Evolutionary conservation across 2,797 vertebrate species (phyloP).

Genomic region (Ctenopoma multispine): DNA sequence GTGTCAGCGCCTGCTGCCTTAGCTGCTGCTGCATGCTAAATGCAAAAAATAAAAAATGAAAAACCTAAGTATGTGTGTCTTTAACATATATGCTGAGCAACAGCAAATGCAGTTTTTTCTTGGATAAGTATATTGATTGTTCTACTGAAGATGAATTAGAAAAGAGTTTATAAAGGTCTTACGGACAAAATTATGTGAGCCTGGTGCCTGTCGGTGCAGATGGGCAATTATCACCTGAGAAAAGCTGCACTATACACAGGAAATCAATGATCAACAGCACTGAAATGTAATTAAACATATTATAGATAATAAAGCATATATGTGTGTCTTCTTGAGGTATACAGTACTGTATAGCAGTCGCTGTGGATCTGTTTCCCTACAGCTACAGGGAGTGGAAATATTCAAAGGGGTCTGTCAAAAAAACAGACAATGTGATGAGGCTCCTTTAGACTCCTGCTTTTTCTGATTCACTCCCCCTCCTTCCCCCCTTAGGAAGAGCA

Average conservation of each 20-base stretch:
- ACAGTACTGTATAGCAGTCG: neutral
- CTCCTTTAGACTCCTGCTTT: neutral
- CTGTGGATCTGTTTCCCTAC: neutral
- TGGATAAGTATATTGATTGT: constrained; percentile 36
- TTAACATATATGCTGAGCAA: constrained; percentile 7
- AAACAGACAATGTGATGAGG: constrained; percentile 5
- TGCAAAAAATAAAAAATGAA: constrained; percentile 6
- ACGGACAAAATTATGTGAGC: constrained; percentile 28
- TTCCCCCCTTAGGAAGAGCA: constrained; percentile 16
- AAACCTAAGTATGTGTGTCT: constrained; percentile 2
- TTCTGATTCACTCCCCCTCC: neutral
- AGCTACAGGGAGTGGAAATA: neutral
- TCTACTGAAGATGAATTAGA: constrained; percentile 20
- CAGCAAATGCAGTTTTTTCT: constrained; percentile 27
- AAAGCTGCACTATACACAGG: constrained; percentile 9
- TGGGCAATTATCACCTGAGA: constrained; percentile 36
- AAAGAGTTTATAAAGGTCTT: constrained; percentile 27
- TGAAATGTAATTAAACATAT: constrained; percentile 21
- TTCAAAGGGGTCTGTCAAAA: neutral
- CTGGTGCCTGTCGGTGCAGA: constrained; percentile 13
- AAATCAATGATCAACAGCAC: constrained; percentile 46
- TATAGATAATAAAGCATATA: constrained; percentile 6
- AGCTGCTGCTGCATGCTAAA: constrained; percentile 28
- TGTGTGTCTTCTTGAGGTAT: constrained; percentile 34
- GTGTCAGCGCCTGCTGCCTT: constrained; percentile 1